A percentile compares a stretch with the other conserved stretches of the same genome.
Conservation (phyloP, 2,797 vertebrate genomes). For the Enteromius anoplus region DNA sequence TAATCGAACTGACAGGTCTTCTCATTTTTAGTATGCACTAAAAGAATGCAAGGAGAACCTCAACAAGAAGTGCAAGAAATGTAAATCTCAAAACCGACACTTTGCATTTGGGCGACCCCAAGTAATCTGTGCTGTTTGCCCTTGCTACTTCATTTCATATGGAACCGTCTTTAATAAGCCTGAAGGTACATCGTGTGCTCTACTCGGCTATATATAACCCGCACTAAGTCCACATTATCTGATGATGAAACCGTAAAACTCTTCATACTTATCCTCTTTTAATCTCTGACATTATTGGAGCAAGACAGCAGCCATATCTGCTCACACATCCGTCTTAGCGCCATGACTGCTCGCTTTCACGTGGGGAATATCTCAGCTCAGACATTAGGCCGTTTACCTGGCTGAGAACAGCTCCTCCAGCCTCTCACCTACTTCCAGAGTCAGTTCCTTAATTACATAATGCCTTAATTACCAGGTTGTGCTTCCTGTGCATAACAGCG, state of each 20-base stretch:
- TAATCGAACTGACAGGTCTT: not conserved
- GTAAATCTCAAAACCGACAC: not conserved
- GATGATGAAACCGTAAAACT: conserved; percentile 46
- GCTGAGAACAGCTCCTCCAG: conserved; percentile 7
- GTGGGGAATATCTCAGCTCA: conserved; percentile 39
- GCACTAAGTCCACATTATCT: conserved; percentile 29
- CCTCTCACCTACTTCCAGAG: conserved; percentile 12
- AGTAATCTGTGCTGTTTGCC: conserved; percentile 12
- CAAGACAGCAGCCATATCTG: conserved; percentile 38
- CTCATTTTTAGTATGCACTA: not conserved
- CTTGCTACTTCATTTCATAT: conserved; percentile 15
- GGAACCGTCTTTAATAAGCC: conserved; percentile 44
- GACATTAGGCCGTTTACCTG: conserved; percentile 45
- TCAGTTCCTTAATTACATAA: conserved; percentile 48
- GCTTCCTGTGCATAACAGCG: conserved; percentile 22
- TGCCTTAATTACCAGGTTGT: conserved; percentile 32
- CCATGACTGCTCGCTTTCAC: conserved; percentile 35
- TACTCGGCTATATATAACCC: conserved; percentile 36
- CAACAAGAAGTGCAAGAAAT: not conserved
- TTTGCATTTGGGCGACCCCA: conserved; percentile 3
- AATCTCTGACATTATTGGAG: conserved; percentile 54
- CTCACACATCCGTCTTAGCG: conserved; percentile 46
- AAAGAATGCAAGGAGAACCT: not conserved
- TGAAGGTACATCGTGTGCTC: conserved; percentile 45
- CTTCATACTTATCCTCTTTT: conserved; percentile 45